phyloP scores from a whole-genome alignment of 2,888 invertebrate species.

The Aromia moschata region DNA sequence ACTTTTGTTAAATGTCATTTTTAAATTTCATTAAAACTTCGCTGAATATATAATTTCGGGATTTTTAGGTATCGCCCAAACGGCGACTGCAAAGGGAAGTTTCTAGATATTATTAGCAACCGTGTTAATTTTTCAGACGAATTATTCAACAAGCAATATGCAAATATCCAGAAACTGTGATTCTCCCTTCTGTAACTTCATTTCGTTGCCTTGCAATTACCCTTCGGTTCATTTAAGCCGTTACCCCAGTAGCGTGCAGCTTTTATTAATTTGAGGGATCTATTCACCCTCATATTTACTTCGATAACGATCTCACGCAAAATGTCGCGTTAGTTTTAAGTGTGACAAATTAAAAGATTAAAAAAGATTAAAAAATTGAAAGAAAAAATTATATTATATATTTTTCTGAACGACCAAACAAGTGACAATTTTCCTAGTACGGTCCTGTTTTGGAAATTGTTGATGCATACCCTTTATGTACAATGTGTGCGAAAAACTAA shows the following conservation, averaged over 20 bases:
- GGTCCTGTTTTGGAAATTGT: no score
- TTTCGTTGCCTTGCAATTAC: constrained; percentile 21
- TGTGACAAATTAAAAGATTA: no score
- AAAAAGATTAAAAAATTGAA: no score
- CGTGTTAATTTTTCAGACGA: constrained; percentile 41
- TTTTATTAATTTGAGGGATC: not conserved
- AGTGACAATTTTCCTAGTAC: no score
- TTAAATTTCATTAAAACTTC: constrained; percentile 24
- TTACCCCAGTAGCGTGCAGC: not conserved
- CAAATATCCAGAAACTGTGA: constrained; percentile 40
- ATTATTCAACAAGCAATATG: constrained; percentile 44
- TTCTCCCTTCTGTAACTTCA: constrained; percentile 39
- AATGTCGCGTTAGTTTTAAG: no score
- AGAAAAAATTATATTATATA: no score
- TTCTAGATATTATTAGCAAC: constrained; percentile 21
- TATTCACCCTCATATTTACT: no score
- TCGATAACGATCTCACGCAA: no score
- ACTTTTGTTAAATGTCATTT: constrained; percentile 23
- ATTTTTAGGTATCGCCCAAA: constrained; percentile 9
- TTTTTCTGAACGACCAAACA: no score
- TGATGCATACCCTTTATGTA: no score
- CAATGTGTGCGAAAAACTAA: no score
- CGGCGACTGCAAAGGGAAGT: not conserved
- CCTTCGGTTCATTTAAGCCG: constrained; percentile 10
- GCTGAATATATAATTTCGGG: constrained; percentile 4